Conservation (phyloP, 2,888 invertebrate species). For the Scaptomyza parva region DNA sequence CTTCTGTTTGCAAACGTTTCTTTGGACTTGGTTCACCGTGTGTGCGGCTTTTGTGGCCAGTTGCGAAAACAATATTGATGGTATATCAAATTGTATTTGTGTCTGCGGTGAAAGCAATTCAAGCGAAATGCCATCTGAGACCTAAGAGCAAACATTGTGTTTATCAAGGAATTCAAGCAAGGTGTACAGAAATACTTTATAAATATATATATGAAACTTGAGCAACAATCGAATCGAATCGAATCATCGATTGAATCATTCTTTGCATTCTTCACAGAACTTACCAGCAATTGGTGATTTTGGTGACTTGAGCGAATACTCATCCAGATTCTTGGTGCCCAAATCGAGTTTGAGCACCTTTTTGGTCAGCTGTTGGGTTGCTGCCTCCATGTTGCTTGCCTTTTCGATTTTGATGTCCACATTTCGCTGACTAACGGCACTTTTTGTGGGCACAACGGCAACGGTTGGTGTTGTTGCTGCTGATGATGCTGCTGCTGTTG, state of each 20-base stretch:
- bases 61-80: conserved; percentile 14
- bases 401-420: conserved; percentile 86
- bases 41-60: conserved; percentile 30
- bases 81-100: conserved; percentile 1
- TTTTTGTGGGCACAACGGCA: conserved; percentile 69
- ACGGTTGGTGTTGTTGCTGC: conserved; percentile 26
- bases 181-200: conserved; percentile 21
- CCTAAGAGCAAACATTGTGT: conserved; percentile 4
- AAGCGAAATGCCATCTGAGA: conserved; percentile 32
- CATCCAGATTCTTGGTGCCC: conserved; percentile 80
- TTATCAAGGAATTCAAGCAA: not conserved
- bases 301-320: conserved; percentile 83
- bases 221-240: not conserved
- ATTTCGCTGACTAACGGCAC: conserved; percentile 88
- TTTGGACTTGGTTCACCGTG: conserved; percentile 15
- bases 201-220: not conserved
- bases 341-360: conserved; percentile 84
- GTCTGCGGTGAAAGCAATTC: conserved; percentile 28
- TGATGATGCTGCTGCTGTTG: conserved; percentile 21
- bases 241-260: not conserved
- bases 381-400: conserved; percentile 78
- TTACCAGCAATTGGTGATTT: conserved; percentile 84
- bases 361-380: conserved; percentile 80
- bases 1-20: conserved; percentile 23
- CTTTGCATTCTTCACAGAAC: conserved; percentile 4